These are phyloP conservation scores for Apantesis nais DNA, from an alignment of 2,888 invertebrate genomes.

Conservation along the genomic window DNA sequence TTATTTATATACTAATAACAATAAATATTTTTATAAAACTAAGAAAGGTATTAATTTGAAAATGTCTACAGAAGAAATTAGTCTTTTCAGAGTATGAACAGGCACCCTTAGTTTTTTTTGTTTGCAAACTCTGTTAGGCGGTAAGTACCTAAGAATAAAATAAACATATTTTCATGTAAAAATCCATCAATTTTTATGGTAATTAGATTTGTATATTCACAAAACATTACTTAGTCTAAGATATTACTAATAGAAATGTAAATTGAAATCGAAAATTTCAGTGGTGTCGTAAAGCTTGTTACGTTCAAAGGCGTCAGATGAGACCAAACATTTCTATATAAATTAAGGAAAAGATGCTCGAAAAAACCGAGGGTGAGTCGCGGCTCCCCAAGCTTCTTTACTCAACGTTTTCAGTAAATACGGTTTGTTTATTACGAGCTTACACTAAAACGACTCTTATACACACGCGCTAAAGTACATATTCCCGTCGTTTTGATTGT, in stretches of 20 bases:
- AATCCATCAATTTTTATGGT: conserved; percentile 7
- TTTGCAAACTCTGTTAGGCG: background rate
- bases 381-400: conserved; percentile 78
- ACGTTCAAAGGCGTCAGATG: conserved; percentile 74
- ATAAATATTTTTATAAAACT: background rate
- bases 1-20: background rate
- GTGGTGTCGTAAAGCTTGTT: conserved; percentile 62
- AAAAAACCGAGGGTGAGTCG: conserved; percentile 76
- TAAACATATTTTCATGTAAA: background rate
- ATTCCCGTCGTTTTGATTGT: conserved; percentile 51
- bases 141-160: too few relatives aligned
- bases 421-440: conserved; percentile 54
- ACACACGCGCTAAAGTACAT: conserved; percentile 49
- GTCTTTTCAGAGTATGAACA: background rate
- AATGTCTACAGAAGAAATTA: background rate
- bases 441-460: conserved; percentile 62
- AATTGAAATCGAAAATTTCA: conserved; percentile 61
- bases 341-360: conserved; percentile 83
- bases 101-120: background rate
- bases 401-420: conserved; percentile 81
- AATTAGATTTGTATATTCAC: conserved; percentile 14
- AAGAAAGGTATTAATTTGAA: background rate
- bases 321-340: conserved; percentile 83
- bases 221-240: conserved; percentile 23
- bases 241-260: conserved; percentile 44